phyloP scores from a whole-genome alignment of 2,113 vertebrate genomes.

The Podocnemis expansa region DNA sequence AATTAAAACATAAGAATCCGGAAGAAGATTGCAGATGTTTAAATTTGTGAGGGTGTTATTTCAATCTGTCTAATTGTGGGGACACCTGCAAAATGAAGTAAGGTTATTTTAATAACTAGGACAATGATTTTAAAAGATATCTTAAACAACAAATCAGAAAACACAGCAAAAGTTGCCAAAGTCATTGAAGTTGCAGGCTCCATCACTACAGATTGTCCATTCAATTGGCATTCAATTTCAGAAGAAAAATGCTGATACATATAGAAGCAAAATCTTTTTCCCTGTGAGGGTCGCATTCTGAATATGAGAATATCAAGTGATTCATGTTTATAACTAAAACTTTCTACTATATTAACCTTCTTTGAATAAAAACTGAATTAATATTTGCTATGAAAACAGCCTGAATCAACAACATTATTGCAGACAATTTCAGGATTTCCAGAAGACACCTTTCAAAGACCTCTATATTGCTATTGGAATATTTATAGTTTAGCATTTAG shows the following conservation, averaged over 20 bases:
- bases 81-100: background rate
- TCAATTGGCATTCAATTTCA: background rate
- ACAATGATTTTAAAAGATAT: background rate
- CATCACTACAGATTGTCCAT: background rate
- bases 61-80: background rate
- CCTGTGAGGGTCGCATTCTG: background rate
- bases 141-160: background rate
- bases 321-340: background rate
- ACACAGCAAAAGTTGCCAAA: background rate
- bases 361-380: background rate
- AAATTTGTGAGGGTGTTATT: background rate
- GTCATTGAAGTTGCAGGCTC: background rate
- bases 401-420: background rate
- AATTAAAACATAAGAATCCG: background rate
- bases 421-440: background rate
- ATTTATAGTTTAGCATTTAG: background rate
- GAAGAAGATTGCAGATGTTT: background rate
- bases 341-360: background rate
- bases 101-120: background rate
- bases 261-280: background rate
- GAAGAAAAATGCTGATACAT: background rate
- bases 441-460: background rate
- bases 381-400: background rate
- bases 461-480: background rate
- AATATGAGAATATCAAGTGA: background rate